These are phyloP conservation scores for Idaea aversata DNA, from an alignment of 2,888 invertebrate species.

Conservation along the genomic window DNA sequence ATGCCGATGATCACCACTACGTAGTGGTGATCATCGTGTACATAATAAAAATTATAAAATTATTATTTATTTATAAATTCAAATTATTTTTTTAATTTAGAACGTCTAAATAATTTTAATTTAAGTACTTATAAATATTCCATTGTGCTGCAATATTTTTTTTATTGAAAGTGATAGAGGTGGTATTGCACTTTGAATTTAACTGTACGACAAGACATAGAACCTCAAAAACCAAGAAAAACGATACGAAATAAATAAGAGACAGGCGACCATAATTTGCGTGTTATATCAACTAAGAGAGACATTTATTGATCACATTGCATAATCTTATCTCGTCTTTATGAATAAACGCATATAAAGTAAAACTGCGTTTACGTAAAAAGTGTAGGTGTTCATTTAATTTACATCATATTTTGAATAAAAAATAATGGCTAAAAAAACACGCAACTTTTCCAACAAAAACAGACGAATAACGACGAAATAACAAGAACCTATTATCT, in stretches of 20 bases:
- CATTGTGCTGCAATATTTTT: too few species aligned
- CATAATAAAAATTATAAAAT: too few species aligned
- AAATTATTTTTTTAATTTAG: too few species aligned
- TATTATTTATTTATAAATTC: too few species aligned
- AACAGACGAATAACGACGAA: not conserved
- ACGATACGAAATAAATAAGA: not conserved
- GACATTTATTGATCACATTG: not conserved
- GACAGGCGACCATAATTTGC: not conserved
- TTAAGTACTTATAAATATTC: too few species aligned
- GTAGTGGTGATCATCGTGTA: too few species aligned
- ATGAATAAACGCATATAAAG: slow-evolving; percentile 1
- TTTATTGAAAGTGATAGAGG: too few species aligned
- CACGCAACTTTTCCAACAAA: not conserved
- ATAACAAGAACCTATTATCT: too few species aligned
- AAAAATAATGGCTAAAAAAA: not conserved
- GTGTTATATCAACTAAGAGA: not conserved
- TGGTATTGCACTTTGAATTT: too few species aligned
- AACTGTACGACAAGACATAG: not conserved
- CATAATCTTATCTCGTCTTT: not conserved
- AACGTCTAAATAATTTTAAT: too few species aligned
- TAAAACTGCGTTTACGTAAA: not conserved
- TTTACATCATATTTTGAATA: not conserved
- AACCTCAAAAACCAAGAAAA: not conserved
- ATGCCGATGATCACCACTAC: too few species aligned
- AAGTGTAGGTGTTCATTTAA: not conserved